Percentiles rank a stretch among this genome's conserved stretches.
Evolutionary conservation across 2,113 vertebrate genomes (phyloP).

Genomic region (Patagioenas fasciata): DNA sequence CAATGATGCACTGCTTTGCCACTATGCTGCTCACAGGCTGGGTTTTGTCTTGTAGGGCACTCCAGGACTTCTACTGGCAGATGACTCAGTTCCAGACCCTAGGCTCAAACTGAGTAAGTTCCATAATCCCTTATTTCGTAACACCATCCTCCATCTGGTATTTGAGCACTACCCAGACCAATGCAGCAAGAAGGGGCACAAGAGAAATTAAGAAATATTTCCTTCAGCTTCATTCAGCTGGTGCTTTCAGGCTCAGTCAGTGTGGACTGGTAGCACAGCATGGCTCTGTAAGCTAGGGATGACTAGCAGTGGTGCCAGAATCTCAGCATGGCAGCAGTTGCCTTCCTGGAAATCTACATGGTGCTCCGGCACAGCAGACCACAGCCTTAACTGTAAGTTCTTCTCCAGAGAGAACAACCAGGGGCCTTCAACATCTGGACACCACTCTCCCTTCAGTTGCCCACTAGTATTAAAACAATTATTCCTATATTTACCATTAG

Average conservation of each 20-base stretch:
- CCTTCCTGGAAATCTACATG: accelerated
- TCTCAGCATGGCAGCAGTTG: accelerated
- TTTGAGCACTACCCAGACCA: not conserved
- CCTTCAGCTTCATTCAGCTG: not conserved
- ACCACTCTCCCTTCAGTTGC: not conserved
- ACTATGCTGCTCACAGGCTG: not conserved
- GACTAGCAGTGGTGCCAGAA: not conserved
- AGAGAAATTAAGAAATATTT: not conserved
- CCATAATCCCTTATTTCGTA: not conserved
- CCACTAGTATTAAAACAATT: not conserved
- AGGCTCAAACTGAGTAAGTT: not conserved
- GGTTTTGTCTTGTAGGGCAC: not conserved
- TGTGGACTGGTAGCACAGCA: not conserved
- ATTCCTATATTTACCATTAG: not conserved
- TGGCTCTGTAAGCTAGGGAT: not conserved
- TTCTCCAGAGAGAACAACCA: not conserved
- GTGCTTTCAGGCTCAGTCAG: not conserved
- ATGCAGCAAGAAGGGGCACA: not conserved
- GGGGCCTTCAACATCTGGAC: not conserved
- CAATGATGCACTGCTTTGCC: not conserved
- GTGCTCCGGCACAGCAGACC: not conserved
- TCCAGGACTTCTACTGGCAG: not conserved
- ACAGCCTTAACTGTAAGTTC: not conserved
- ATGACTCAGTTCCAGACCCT: not conserved
- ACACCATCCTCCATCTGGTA: not conserved